Conservation (phyloP, 2,888 invertebrate genomes). For the Leptinotarsa juncta region DNA sequence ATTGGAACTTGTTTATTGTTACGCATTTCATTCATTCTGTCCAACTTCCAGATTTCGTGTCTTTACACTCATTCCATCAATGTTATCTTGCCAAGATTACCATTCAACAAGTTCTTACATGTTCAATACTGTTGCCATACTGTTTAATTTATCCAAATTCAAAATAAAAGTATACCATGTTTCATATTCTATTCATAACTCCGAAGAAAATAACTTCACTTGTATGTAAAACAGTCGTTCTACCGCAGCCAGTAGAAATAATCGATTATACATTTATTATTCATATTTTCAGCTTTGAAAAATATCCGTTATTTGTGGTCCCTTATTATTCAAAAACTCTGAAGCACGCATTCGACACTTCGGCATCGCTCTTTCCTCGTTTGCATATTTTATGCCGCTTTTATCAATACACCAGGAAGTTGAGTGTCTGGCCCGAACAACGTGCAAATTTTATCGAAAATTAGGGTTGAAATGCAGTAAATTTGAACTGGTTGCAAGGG, state of each 20-base stretch:
- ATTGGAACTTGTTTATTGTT: too few species aligned
- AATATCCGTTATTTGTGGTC: constrained; percentile 39
- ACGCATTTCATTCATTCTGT: too few species aligned
- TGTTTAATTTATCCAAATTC: too few species aligned
- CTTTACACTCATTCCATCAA: too few species aligned
- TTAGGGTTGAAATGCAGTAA: not conserved
- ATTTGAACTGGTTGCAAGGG: not conserved
- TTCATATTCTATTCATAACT: too few species aligned
- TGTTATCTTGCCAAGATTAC: too few species aligned
- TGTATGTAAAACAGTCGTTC: not conserved
- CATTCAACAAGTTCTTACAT: too few species aligned
- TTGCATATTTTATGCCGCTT: constrained; percentile 40
- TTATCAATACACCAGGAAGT: constrained; percentile 14
- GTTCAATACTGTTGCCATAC: too few species aligned
- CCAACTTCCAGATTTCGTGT: too few species aligned
- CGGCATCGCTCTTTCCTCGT: constrained; percentile 31
- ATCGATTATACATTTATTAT: constrained; percentile 41
- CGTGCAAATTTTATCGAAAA: constrained; percentile 12
- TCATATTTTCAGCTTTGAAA: constrained; percentile 40
- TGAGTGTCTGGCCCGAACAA: not conserved
- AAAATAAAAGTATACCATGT: too few species aligned
- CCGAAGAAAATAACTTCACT: too few species aligned
- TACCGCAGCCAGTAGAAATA: constrained; percentile 4
- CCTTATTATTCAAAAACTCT: constrained; percentile 37
- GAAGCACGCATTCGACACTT: constrained; percentile 39